Evolutionary conservation across 2,797 vertebrate species (phyloP).

Genomic region (Thripadectes ignobilis): DNA sequence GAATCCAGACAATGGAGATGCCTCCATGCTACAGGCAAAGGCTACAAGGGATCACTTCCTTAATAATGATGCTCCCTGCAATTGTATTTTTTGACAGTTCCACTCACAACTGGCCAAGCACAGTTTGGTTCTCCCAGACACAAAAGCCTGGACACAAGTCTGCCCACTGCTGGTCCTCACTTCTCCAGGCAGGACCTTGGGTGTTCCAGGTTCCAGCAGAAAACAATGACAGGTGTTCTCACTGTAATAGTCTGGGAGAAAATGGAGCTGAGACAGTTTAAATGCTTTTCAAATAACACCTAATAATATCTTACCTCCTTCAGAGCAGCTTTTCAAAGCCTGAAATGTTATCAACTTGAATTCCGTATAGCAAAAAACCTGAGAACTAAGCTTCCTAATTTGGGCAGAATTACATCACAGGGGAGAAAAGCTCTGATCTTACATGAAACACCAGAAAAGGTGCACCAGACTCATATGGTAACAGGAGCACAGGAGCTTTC

Average conservation of each 20-base stretch:
- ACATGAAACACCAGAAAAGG: background rate
- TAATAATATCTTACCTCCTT: background rate
- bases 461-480: background rate
- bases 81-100: background rate
- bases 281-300: background rate
- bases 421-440: background rate
- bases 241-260: background rate
- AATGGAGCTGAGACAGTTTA: background rate
- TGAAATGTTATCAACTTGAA: background rate
- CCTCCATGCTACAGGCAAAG: background rate
- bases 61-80: background rate
- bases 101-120: background rate
- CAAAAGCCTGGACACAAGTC: background rate
- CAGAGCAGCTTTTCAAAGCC: background rate
- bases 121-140: background rate
- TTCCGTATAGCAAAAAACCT: background rate
- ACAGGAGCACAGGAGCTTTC: background rate
- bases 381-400: background rate
- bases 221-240: background rate
- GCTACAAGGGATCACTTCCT: background rate
- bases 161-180: fast-evolving
- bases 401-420: background rate
- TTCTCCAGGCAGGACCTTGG: background rate
- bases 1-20: background rate
- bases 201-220: background rate